Evolutionary conservation across 2,888 invertebrate genomes (phyloP).

Genomic region (Neoascia interrupta): DNA sequence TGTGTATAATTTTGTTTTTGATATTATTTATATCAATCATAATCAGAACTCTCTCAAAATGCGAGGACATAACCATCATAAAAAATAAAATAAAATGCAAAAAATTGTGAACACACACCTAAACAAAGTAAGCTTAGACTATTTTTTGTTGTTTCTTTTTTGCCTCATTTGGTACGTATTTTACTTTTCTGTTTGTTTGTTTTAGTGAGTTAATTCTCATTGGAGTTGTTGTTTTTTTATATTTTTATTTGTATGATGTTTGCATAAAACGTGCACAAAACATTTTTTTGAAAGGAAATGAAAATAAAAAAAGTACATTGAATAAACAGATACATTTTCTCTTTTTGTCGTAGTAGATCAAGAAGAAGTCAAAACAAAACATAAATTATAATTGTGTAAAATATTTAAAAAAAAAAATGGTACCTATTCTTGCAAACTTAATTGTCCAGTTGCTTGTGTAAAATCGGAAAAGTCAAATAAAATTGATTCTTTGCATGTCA

Average conservation of each 20-base stretch:
- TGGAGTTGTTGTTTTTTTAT: background rate
- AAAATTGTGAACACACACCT: conserved; percentile 51
- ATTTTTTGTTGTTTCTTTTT: conserved; percentile 10
- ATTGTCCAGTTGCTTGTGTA: too few relatives aligned
- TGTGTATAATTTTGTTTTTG: conserved; percentile 26
- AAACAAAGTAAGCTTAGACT: conserved; percentile 32
- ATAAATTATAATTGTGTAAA: conserved; percentile 20
- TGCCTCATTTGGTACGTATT: conserved; percentile 28
- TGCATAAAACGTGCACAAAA: conserved; percentile 21
- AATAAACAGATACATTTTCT: conserved; percentile 24
- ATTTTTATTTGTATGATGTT: conserved; percentile 7
- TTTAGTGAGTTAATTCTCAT: background rate
- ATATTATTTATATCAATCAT: conserved; percentile 39
- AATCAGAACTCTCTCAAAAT: conserved; percentile 33
- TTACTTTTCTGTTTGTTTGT: conserved; percentile 11
- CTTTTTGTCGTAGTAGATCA: too few relatives aligned
- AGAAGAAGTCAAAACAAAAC: conserved; percentile 21
- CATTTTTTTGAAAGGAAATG: too few relatives aligned
- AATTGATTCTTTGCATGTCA: conserved; percentile 4
- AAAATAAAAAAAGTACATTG: conserved; percentile 7
- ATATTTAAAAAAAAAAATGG: conserved; percentile 4
- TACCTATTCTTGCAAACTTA: background rate
- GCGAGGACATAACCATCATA: conserved; percentile 49
- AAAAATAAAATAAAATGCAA: conserved; percentile 43
- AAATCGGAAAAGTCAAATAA: conserved; percentile 6